Conservation (phyloP, 1,140 invertebrate genomes). For the Drosophila murphyi region DNA sequence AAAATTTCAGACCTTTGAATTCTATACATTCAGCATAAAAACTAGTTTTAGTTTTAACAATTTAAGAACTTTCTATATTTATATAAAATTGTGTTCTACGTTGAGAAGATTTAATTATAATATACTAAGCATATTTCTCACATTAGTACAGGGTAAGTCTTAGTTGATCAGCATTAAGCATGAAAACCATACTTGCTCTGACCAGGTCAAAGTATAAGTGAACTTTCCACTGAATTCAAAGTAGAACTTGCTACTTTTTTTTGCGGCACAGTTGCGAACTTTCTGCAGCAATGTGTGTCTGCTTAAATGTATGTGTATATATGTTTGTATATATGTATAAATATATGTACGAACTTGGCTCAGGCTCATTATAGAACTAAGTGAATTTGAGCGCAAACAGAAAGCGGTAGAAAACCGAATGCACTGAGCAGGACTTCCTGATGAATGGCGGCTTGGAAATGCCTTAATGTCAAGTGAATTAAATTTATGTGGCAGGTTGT, state of each 20-base stretch:
- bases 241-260: constrained; percentile 13
- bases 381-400: constrained; percentile 24
- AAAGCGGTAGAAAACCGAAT: constrained; percentile 43
- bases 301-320: background rate
- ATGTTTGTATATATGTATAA: too few relatives aligned
- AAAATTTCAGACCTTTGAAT: too few relatives aligned
- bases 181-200: constrained; percentile 5
- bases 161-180: background rate
- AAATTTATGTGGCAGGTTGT: constrained; percentile 54
- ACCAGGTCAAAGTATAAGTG: constrained; percentile 47
- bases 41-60: too few relatives aligned
- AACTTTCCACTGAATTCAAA: constrained; percentile 53
- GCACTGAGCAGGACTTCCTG: constrained; percentile 23
- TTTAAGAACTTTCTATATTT: too few relatives aligned
- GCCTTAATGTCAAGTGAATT: constrained; percentile 62
- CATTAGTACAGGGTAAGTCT: background rate
- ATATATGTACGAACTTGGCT: constrained; percentile 1
- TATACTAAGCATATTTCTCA: too few relatives aligned
- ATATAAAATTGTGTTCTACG: too few relatives aligned
- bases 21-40: too few relatives aligned
- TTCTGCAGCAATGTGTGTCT: constrained; percentile 1
- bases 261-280: constrained; percentile 1
- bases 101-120: too few relatives aligned
- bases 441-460: constrained; percentile 55
- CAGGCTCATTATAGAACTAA: constrained; percentile 56